Conservation (phyloP, 2,113 vertebrate species). For the Anoura caudifer region DNA sequence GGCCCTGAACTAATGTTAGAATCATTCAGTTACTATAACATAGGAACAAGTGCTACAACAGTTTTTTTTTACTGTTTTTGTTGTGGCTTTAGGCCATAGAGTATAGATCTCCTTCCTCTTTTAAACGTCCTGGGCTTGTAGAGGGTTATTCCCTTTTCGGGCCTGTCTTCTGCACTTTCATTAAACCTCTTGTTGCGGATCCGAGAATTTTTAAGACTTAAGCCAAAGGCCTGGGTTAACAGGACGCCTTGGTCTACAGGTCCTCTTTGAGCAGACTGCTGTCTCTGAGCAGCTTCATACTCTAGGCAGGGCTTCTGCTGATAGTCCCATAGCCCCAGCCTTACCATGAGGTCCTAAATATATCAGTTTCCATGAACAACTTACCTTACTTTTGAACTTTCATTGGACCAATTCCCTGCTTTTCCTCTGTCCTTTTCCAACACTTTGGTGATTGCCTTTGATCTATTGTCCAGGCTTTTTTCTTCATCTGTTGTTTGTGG, state of each 20-base stretch:
- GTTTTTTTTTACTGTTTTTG: slow-evolving; percentile 25
- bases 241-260: not conserved
- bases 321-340: not conserved
- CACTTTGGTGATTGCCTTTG: not conserved
- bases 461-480: slow-evolving; percentile 5
- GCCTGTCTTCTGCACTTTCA: not conserved
- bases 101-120: not conserved
- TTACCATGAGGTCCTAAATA: not conserved
- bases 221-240: not conserved
- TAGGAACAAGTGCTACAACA: not conserved
- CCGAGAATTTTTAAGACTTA: not conserved
- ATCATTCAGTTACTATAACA: not conserved
- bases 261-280: not conserved
- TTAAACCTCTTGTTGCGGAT: not conserved
- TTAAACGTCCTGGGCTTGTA: not conserved
- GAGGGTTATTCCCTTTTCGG: not conserved
- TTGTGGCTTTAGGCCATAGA: not conserved
- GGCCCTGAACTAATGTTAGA: not conserved
- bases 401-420: not conserved
- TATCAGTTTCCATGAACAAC: not conserved
- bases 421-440: not conserved
- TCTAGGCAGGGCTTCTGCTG: not conserved
- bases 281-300: not conserved
- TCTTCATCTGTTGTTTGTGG: not conserved
- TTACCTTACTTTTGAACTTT: not conserved